Evolutionary conservation across 2,113 vertebrate species (phyloP).

Genomic region (Cottus gobio): DNA sequence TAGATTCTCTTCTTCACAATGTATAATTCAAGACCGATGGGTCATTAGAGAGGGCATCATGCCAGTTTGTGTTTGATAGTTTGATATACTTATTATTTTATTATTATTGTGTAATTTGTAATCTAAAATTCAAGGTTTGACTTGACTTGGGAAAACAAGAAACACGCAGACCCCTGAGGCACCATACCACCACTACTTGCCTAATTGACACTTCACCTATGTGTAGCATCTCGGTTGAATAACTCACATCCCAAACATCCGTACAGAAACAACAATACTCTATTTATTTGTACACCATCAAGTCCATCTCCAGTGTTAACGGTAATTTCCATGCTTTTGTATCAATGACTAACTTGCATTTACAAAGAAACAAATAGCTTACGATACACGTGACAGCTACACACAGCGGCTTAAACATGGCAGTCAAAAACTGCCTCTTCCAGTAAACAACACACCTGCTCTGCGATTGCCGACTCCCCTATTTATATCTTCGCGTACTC

Average conservation of each 20-base stretch:
- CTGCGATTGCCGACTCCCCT: not conserved
- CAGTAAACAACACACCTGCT: no score
- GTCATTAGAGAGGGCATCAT: slow-evolving; percentile 15
- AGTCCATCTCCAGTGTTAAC: not conserved
- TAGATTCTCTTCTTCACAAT: slow-evolving; percentile 10
- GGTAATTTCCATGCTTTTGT: not conserved
- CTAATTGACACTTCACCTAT: not conserved
- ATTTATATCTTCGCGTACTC: not conserved
- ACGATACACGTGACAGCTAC: no score
- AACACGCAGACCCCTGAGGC: not conserved
- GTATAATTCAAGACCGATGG: slow-evolving; percentile 13
- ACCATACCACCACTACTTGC: not conserved
- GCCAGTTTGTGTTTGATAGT: slow-evolving; percentile 10
- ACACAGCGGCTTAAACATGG: not conserved
- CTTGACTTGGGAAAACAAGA: not conserved
- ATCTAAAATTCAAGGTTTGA: not conserved
- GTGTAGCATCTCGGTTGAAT: not conserved
- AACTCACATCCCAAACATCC: not conserved
- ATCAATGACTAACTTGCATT: not conserved
- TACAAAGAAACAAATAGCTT: not conserved
- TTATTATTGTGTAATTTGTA: not conserved
- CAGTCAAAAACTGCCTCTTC: not conserved
- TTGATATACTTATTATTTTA: not conserved
- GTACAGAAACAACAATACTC: no score
- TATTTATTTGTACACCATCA: not conserved